Evolutionary conservation across 2,797 vertebrate species (phyloP).

Genomic region (Meda fulgida): DNA sequence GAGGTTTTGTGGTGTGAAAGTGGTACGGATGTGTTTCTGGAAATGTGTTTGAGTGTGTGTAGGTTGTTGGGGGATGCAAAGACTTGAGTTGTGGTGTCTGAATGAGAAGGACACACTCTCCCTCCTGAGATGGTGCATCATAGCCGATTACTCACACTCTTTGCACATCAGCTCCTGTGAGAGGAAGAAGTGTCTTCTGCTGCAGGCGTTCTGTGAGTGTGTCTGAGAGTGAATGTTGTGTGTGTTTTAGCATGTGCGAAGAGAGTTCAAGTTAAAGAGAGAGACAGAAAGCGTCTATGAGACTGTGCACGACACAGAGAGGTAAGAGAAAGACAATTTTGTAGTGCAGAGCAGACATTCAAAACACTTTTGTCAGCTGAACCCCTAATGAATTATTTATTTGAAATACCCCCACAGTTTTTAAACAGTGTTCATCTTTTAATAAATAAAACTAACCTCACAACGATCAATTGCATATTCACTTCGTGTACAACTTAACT

Average conservation of each 20-base stretch:
- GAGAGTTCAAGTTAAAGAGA: conserved; percentile 37
- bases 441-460: background rate
- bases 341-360: background rate
- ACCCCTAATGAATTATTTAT: conserved; percentile 9
- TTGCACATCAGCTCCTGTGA: conserved; percentile 56
- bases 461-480: background rate
- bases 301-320: background rate
- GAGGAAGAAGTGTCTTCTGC: conserved; percentile 60
- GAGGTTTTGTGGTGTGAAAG: background rate
- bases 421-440: background rate
- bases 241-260: conserved; percentile 47
- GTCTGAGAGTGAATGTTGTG: conserved; percentile 36
- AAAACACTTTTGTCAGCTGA: conserved; percentile 13
- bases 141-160: conserved; percentile 61
- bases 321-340: conserved; percentile 10
- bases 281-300: conserved; percentile 8
- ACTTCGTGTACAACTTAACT: background rate
- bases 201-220: conserved; percentile 49
- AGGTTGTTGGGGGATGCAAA: conserved; percentile 10
- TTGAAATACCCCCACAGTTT: background rate
- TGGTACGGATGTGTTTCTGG: conserved; percentile 8
- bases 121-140: conserved; percentile 55
- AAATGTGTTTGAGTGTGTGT: background rate
- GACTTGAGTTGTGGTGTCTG: conserved; percentile 42
- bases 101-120: conserved; percentile 43